Evolutionary conservation across 2,797 vertebrate genomes (phyloP).

Genomic region (Melanotaenia pygmaea): DNA sequence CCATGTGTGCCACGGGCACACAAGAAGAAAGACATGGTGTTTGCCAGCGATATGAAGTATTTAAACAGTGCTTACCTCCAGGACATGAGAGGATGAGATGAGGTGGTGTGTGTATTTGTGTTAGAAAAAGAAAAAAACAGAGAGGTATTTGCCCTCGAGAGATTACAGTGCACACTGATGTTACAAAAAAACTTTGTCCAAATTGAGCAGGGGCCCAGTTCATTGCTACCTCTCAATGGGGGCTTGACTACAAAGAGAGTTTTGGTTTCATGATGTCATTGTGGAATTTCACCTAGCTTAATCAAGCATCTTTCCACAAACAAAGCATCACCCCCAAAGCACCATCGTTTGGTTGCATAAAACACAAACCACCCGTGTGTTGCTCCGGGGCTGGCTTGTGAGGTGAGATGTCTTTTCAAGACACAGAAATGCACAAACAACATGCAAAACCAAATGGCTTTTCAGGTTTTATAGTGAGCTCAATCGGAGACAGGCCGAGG

Average conservation of each 20-base stretch:
- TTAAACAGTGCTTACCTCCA: conserved; percentile 67
- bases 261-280: conserved; percentile 76
- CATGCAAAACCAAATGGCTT: conserved; percentile 48
- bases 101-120: conserved; percentile 39
- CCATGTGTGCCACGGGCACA: conserved; percentile 4
- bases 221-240: conserved; percentile 21
- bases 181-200: conserved; percentile 27
- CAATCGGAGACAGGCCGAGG: conserved; percentile 51
- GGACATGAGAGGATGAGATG: conserved; percentile 48
- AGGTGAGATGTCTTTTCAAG: conserved; percentile 8
- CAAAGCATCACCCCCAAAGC: conserved; percentile 32
- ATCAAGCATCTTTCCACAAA: conserved; percentile 41
- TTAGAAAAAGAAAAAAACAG: conserved; percentile 35
- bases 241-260: conserved; percentile 51
- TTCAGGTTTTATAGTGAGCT: conserved; percentile 36
- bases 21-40: conserved; percentile 39
- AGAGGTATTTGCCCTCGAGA: conserved; percentile 49
- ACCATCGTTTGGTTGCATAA: neutral
- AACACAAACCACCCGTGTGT: conserved; percentile 14
- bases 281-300: conserved; percentile 56
- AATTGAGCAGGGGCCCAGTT: conserved; percentile 38
- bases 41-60: conserved; percentile 73
- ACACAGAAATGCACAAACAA: conserved; percentile 26
- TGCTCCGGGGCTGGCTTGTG: conserved; percentile 9
- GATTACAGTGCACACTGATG: conserved; percentile 34